A percentile compares a stretch with the other conserved stretches of the same genome.
Conservation (phyloP, 2,797 vertebrate genomes). For the Sebastes oblongus region DNA sequence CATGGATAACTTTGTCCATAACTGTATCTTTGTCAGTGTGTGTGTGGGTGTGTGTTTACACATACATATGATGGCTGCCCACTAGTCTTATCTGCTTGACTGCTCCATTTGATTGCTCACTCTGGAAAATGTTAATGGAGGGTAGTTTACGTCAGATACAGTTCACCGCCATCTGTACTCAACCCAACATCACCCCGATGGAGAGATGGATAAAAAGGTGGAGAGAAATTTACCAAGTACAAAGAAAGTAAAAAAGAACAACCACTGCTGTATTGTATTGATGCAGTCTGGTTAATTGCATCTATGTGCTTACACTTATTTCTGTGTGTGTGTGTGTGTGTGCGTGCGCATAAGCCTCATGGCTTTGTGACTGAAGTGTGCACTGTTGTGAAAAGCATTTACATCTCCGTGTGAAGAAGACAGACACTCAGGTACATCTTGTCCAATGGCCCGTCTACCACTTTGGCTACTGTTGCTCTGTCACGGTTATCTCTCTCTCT, state of each 20-base stretch:
- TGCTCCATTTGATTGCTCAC: conserved; percentile 57
- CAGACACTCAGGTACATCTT: conserved; percentile 50
- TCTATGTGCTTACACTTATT: not conserved
- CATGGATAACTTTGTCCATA: conserved; percentile 10
- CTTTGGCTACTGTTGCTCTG: conserved; percentile 40
- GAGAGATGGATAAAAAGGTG: not conserved
- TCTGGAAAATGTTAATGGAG: conserved; percentile 68
- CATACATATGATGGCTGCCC: conserved; percentile 16
- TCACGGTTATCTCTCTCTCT: conserved; percentile 8
- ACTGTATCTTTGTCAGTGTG: conserved; percentile 11
- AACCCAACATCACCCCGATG: not conserved
- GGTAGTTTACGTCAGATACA: conserved; percentile 58
- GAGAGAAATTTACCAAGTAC: conserved; percentile 15
- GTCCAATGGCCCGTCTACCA: conserved; percentile 51
- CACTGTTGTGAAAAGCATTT: conserved; percentile 25
- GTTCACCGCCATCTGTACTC: conserved; percentile 33
- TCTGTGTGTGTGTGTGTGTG: not conserved
- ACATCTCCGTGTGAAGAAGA: conserved; percentile 28
- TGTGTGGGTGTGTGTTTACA: not conserved
- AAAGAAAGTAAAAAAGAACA: conserved; percentile 1
- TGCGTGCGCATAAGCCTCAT: not conserved
- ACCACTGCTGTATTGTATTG: not conserved
- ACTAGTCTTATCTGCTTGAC: conserved; percentile 46
- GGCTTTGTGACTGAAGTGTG: conserved; percentile 36
- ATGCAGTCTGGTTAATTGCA: conserved; percentile 7